Evolutionary conservation across 1,140 invertebrate genomes (phyloP).

Genomic region (Diorhabda elongata): DNA sequence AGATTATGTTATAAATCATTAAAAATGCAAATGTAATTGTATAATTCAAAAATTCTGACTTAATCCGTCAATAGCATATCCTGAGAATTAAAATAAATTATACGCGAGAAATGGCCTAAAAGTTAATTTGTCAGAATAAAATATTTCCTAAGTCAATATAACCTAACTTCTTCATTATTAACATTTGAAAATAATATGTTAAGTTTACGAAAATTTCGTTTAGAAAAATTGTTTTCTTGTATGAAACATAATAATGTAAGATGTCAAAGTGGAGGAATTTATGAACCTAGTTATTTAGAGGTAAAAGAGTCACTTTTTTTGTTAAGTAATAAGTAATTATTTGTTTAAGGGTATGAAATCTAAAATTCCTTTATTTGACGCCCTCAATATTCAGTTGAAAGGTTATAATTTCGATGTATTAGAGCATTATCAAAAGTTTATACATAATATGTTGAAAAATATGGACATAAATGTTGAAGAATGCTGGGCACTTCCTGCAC

Average conservation of each 20-base stretch:
- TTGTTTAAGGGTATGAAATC: conserved; percentile 57
- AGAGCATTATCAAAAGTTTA: conserved; percentile 73
- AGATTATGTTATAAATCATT: no score
- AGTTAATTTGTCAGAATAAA: no score
- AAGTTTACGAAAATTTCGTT: neutral
- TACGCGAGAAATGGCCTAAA: no score
- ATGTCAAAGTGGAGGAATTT: conserved; percentile 38
- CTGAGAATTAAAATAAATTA: no score
- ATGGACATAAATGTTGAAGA: conserved; percentile 75
- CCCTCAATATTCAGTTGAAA: conserved; percentile 72
- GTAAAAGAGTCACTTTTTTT: conserved; percentile 35
- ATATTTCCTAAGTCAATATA: no score
- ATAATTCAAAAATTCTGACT: no score
- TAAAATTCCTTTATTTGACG: conserved; percentile 67
- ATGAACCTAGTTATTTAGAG: conserved; percentile 56
- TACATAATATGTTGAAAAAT: conserved; percentile 66
- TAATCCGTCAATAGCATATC: no score
- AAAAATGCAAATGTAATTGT: no score
- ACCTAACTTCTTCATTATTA: neutral
- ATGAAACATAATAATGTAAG: neutral
- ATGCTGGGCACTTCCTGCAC: conserved; percentile 69
- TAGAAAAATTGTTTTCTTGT: neutral
- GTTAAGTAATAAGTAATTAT: neutral
- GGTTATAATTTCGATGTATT: conserved; percentile 78
- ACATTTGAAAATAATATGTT: neutral